phyloP scores from a whole-genome alignment of 2,888 invertebrate species.

The Mellilla xanthometata region DNA sequence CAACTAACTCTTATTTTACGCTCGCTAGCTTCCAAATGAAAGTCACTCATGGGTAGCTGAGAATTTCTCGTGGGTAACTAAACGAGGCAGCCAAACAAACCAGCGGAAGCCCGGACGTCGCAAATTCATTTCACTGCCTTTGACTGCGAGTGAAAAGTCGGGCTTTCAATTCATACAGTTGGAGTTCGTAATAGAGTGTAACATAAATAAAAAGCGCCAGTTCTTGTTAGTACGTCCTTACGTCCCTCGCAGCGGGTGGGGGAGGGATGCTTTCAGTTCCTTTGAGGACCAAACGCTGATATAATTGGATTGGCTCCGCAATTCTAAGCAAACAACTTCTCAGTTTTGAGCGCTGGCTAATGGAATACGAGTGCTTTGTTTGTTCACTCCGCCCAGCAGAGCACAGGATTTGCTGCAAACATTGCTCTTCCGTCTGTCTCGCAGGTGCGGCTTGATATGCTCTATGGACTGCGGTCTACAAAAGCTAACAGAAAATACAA shows the following conservation, averaged over 20 bases:
- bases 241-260: conserved; percentile 40
- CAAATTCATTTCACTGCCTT: conserved; percentile 49
- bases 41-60: background rate
- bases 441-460: background rate
- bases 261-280: conserved; percentile 45
- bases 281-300: conserved; percentile 64
- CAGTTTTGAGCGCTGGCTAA: conserved; percentile 25
- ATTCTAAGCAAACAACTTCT: conserved; percentile 47
- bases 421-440: background rate
- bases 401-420: conserved; percentile 8
- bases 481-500: background rate
- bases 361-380: conserved; percentile 21
- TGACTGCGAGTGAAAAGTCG: conserved; percentile 40
- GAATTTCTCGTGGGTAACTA: background rate
- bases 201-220: conserved; percentile 47
- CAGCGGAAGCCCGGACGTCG: conserved; percentile 32
- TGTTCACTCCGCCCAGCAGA: conserved; percentile 6
- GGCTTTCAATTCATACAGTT: conserved; percentile 42
- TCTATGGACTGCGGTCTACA: too few relatives aligned
- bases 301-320: conserved; percentile 71
- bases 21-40: background rate
- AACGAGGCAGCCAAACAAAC: conserved; percentile 21
- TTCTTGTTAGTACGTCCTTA: conserved; percentile 39
- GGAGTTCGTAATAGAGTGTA: conserved; percentile 45
- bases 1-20: background rate